These are phyloP conservation scores for Pipistrellus pygmaeus DNA, from an alignment of 2,797 vertebrate species.

Conservation along the genomic window DNA sequence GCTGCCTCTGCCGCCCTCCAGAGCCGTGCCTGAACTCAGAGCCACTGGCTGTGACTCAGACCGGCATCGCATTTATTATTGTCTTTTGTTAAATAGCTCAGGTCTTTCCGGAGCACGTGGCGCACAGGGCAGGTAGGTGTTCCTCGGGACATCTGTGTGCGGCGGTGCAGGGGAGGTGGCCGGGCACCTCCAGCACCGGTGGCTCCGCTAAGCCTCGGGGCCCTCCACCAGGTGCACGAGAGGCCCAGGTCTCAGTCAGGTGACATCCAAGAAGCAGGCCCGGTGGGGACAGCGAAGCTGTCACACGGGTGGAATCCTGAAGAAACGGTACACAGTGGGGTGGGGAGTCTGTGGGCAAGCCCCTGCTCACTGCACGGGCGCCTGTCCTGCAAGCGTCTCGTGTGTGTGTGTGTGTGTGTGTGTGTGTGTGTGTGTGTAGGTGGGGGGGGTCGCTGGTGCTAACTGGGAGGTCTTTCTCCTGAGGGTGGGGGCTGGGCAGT, in stretches of 20 bases:
- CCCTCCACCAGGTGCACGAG: background rate
- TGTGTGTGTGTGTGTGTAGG: background rate
- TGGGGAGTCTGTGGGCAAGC: conserved; percentile 59
- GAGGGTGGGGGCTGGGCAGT: background rate
- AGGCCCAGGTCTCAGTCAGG: background rate
- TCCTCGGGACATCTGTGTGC: background rate
- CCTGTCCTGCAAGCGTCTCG: no score
- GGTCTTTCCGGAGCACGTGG: conserved; percentile 37
- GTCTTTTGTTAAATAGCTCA: conserved; percentile 79
- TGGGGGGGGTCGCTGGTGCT: background rate
- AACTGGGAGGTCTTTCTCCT: conserved; percentile 39
- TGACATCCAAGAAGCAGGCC: background rate
- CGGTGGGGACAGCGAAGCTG: conserved; percentile 41
- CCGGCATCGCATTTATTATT: conserved; percentile 82
- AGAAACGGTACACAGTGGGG: conserved; percentile 67
- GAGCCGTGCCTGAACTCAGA: background rate
- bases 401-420: no score
- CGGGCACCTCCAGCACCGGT: background rate
- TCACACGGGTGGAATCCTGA: conserved; percentile 67
- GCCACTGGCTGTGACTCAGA: conserved; percentile 44
- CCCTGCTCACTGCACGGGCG: conserved; percentile 48
- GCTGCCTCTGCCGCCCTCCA: rapidly evolving
- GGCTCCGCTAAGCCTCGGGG: background rate
- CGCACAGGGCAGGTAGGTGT: background rate
- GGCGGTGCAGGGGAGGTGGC: background rate